A percentile compares a stretch with the other conserved stretches of the same genome.
Conservation (phyloP, 2,113 vertebrate species). For the Lampris incognitus region DNA sequence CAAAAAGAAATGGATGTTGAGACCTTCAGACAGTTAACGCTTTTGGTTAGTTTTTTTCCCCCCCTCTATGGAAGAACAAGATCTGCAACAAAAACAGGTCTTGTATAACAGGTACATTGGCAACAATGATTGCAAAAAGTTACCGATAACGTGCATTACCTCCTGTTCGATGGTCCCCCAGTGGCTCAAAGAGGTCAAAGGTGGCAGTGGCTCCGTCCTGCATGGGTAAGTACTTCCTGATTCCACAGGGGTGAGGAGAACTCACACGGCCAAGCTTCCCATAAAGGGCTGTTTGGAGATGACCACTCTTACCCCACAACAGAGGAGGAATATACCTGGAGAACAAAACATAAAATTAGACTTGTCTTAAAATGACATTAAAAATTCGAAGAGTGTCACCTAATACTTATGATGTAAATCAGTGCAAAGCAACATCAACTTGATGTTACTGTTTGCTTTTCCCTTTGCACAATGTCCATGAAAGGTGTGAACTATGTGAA, state of each 20-base stretch:
- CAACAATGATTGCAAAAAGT: background rate
- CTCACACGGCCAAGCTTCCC: slow-evolving; percentile 96
- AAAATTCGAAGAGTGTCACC: background rate
- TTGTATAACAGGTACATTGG: background rate
- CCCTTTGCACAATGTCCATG: slow-evolving; percentile 20
- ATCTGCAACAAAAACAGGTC: background rate
- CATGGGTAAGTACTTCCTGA: slow-evolving; percentile 96
- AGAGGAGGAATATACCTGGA: slow-evolving; percentile 95
- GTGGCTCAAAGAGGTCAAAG: slow-evolving; percentile 96
- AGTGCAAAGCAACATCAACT: background rate
- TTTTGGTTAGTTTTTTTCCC: too few relatives aligned
- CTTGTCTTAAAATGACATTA: background rate
- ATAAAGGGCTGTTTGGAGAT: slow-evolving; percentile 96
- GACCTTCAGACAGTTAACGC: too few relatives aligned
- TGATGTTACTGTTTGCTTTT: background rate
- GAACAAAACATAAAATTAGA: slow-evolving; percentile 45
- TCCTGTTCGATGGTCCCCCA: slow-evolving; percentile 91
- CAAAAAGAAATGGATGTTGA: too few relatives aligned
- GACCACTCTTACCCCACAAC: slow-evolving; percentile 97
- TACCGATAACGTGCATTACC: slow-evolving; percentile 78
- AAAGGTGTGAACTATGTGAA: background rate
- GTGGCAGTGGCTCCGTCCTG: slow-evolving; percentile 95
- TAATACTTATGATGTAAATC: background rate
- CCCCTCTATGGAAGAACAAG: too few relatives aligned
- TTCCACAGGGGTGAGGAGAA: slow-evolving; percentile 90